Evolutionary conservation across 2,113 vertebrate species (phyloP).

Genomic region (Camelus bactrianus): DNA sequence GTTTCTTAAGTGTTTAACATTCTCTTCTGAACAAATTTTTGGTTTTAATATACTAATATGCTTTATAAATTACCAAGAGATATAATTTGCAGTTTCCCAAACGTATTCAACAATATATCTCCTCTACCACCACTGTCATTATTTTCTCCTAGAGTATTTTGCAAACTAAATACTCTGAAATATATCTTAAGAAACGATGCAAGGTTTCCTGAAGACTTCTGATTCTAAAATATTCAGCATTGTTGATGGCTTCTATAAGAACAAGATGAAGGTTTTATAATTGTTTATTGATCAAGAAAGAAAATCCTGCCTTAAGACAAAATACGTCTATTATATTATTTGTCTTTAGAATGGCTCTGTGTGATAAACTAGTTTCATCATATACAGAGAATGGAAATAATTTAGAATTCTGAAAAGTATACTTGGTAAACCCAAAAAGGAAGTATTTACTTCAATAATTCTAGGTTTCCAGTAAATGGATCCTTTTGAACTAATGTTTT

Average conservation of each 20-base stretch:
- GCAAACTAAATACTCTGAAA: neutral
- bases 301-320: neutral
- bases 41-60: neutral
- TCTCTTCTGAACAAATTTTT: neutral
- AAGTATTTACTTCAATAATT: neutral
- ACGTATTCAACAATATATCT: neutral
- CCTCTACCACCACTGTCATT: neutral
- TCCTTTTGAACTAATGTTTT: neutral
- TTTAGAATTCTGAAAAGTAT: neutral
- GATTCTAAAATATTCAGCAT: conserved; percentile 3
- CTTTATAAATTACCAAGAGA: neutral
- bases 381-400: neutral
- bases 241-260: neutral
- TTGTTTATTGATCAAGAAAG: neutral
- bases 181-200: neutral
- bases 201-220: neutral
- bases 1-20: neutral
- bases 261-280: neutral
- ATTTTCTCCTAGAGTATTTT: neutral
- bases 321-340: neutral
- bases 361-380: neutral
- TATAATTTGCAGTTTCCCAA: neutral
- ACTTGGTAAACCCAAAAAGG: neutral
- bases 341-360: neutral
- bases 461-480: neutral